A percentile compares a stretch with the other conserved stretches of the same genome.
These are phyloP conservation scores for Tinea semifulvella DNA, from an alignment of 2,888 invertebrate genomes.

Conservation along the genomic window DNA sequence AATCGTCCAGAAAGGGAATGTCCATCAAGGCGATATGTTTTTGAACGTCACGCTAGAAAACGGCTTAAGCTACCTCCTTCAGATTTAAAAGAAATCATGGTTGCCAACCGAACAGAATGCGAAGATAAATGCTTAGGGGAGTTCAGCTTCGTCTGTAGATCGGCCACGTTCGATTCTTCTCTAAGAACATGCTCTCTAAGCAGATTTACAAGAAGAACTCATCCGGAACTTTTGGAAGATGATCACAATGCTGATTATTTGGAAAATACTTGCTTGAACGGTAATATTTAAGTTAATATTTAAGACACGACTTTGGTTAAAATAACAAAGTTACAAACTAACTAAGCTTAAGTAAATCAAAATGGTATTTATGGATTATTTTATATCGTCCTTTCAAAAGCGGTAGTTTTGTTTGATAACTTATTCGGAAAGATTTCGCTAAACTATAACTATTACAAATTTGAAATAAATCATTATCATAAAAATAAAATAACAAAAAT, in stretches of 20 bases:
- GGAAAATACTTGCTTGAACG: conserved; percentile 90
- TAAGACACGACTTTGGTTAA: too few relatives aligned
- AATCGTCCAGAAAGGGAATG: conserved; percentile 89
- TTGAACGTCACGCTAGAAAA: conserved; percentile 87
- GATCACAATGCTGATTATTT: conserved; percentile 89
- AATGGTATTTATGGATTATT: too few relatives aligned
- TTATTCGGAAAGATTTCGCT: too few relatives aligned
- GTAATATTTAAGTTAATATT: conserved; percentile 46
- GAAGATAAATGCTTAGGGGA: conserved; percentile 91
- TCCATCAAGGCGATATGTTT: conserved; percentile 87
- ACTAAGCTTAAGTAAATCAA: too few relatives aligned
- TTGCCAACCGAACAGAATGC: conserved; percentile 87
- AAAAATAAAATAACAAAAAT: too few relatives aligned
- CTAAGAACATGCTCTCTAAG: conserved; percentile 83
- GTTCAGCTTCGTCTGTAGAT: conserved; percentile 88
- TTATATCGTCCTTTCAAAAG: too few relatives aligned
- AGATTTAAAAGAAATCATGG: conserved; percentile 85
- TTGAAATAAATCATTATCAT: too few relatives aligned
- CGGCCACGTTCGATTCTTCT: conserved; percentile 83
- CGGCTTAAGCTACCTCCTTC: conserved; percentile 82
- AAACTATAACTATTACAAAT: too few relatives aligned
- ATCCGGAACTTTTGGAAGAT: conserved; percentile 84
- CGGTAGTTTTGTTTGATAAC: too few relatives aligned
- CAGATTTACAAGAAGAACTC: conserved; percentile 83
- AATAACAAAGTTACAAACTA: too few relatives aligned